Evolutionary conservation across 2,113 vertebrate species (phyloP).

Genomic region (Megaceryle torquata): DNA sequence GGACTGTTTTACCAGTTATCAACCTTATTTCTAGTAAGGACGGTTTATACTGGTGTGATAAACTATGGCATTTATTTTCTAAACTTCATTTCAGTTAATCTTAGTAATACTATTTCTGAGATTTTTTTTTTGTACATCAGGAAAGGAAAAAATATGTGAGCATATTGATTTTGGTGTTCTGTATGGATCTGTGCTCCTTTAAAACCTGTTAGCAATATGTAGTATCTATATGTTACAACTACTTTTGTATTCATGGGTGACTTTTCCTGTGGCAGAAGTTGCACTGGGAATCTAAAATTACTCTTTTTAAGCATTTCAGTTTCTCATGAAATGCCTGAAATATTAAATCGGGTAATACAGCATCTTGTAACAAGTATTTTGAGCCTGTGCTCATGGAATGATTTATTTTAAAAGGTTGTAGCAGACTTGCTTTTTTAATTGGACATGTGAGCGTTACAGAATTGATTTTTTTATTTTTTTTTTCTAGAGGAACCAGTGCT

Average conservation of each 20-base stretch:
- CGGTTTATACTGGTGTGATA: background rate
- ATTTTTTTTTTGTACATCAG: rapidly evolving
- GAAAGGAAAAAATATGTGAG: rapidly evolving
- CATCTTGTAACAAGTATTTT: background rate
- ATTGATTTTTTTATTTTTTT: background rate
- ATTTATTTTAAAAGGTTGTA: background rate
- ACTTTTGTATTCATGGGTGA: background rate
- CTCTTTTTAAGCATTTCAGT: background rate
- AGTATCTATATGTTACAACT: background rate
- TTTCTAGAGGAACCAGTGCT: background rate
- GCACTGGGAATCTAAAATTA: background rate
- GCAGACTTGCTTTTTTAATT: background rate
- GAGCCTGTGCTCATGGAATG: background rate
- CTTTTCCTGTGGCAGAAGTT: background rate
- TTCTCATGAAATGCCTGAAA: background rate
- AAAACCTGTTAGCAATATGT: background rate
- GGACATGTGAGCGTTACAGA: rapidly evolving
- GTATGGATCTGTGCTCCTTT: background rate
- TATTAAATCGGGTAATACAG: background rate
- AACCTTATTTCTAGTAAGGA: background rate
- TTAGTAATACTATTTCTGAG: background rate
- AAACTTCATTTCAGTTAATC: background rate
- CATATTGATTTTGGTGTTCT: background rate
- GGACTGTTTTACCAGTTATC: background rate
- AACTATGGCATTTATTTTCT: background rate